Conservation (phyloP, 2,888 invertebrate species). For the Halocaridina rubra region DNA sequence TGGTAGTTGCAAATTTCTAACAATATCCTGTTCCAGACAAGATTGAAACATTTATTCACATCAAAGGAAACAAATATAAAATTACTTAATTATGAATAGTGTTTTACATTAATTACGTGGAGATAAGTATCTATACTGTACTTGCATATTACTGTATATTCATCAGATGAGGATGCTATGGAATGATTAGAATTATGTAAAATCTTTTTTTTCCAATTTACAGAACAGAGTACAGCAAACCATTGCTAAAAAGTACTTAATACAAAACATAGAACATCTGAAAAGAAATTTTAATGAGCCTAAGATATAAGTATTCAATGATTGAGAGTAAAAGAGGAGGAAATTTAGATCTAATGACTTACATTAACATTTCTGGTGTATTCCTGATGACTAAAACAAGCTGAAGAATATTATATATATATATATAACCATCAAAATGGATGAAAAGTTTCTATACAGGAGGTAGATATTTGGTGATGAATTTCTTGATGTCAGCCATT, state of each 20-base stretch:
- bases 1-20: background rate
- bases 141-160: no score
- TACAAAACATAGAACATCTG: no score
- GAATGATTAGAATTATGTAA: background rate
- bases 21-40: background rate
- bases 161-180: background rate
- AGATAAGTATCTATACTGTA: no score
- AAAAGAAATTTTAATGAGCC: no score
- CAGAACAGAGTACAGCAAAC: background rate
- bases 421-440: no score
- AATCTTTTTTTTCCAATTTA: background rate
- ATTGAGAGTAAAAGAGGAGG: no score
- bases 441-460: conserved; percentile 54
- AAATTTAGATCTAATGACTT: background rate
- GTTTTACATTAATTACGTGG: background rate
- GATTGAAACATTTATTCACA: no score
- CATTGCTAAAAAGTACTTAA: background rate
- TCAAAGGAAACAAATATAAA: background rate
- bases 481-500: conserved; percentile 71
- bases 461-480: conserved; percentile 66
- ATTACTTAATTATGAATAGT: background rate
- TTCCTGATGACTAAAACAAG: no score
- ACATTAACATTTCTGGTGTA: no score
- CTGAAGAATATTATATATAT: no score
- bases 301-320: no score